A percentile compares a stretch with the other conserved stretches of the same genome.
These are phyloP conservation scores for Cataglyphis altisquamis DNA, from an alignment of 2,888 invertebrate species.

Conservation along the genomic window DNA sequence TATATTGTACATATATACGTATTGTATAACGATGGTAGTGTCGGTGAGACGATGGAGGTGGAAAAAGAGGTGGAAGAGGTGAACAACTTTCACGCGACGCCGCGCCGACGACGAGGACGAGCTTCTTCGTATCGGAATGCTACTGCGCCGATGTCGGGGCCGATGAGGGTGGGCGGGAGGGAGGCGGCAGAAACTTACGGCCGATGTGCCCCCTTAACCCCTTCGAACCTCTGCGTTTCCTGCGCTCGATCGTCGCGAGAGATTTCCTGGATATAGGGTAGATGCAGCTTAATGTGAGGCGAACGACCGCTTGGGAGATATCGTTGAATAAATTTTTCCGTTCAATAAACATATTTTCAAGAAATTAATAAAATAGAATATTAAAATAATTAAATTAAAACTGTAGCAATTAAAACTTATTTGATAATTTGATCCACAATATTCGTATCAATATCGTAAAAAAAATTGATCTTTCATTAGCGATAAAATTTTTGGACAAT, in stretches of 20 bases:
- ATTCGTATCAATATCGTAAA: too few relatives aligned
- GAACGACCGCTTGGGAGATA: conserved; percentile 7
- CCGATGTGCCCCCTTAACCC: conserved; percentile 37
- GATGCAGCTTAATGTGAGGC: not conserved
- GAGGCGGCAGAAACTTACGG: conserved; percentile 19
- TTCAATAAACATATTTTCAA: not conserved
- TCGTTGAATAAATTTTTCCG: not conserved
- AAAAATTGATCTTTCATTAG: too few relatives aligned
- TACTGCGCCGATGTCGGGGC: conserved; percentile 16
- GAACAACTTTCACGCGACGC: conserved; percentile 50
- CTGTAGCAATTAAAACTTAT: too few relatives aligned
- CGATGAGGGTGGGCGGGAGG: not conserved
- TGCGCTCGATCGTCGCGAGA: conserved; percentile 3
- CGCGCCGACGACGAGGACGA: conserved; percentile 33
- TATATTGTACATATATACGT: not conserved
- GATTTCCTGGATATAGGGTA: conserved; percentile 34
- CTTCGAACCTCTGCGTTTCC: conserved; percentile 17
- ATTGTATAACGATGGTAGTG: not conserved
- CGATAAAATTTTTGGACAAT: too few relatives aligned
- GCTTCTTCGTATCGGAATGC: conserved; percentile 49
- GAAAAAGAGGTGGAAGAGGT: conserved; percentile 30
- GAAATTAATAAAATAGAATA: not conserved
- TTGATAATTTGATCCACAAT: too few relatives aligned
- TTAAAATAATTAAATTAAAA: too few relatives aligned
- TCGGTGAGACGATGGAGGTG: not conserved